These are phyloP conservation scores for Ichneumoninae sp. DNA, from an alignment of 2,888 invertebrate species.

Conservation along the genomic window DNA sequence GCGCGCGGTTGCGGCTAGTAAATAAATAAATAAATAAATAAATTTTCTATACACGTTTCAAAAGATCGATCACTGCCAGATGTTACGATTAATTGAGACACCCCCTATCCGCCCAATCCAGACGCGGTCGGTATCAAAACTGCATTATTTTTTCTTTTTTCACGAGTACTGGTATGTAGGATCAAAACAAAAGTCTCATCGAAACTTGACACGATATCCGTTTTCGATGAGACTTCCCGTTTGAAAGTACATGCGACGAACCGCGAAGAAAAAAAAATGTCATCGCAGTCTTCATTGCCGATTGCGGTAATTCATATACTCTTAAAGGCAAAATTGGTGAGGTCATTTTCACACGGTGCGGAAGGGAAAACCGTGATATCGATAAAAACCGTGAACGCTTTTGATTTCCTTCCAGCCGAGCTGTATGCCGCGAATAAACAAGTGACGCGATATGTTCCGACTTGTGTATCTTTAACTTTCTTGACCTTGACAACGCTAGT, in stretches of 20 bases:
- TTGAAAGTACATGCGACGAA: too few relatives aligned
- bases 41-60: not conserved
- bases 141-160: too few relatives aligned
- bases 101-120: too few relatives aligned
- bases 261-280: too few relatives aligned
- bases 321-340: not conserved
- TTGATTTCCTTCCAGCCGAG: constrained; percentile 52
- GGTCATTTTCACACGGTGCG: not conserved
- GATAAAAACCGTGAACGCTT: not conserved
- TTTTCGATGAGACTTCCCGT: too few relatives aligned
- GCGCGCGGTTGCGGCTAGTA: too few relatives aligned
- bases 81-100: not conserved
- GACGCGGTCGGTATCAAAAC: too few relatives aligned
- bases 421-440: constrained; percentile 55
- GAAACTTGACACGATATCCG: too few relatives aligned
- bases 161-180: too few relatives aligned
- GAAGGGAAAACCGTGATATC: not conserved
- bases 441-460: constrained; percentile 50
- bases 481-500: constrained; percentile 66
- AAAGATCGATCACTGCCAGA: not conserved
- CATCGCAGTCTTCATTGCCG: too few relatives aligned
- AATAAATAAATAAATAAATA: too few relatives aligned
- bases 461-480: constrained; percentile 65
- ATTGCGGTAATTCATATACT: not conserved
- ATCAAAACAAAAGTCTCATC: too few relatives aligned